phyloP scores from a whole-genome alignment of 2,797 vertebrate species.

The Enteromius afrohamiltoni region DNA sequence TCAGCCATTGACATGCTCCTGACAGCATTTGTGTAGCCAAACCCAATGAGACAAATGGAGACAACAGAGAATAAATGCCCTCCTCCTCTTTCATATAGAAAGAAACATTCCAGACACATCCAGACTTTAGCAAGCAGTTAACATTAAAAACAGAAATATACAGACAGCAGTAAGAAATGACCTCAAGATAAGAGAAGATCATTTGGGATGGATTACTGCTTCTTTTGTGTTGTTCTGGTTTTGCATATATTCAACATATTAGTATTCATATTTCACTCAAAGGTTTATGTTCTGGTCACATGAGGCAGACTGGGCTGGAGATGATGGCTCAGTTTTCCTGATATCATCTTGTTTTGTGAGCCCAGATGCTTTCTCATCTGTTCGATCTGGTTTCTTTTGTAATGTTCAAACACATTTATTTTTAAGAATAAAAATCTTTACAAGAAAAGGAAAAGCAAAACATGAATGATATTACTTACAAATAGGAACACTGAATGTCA shows the following conservation, averaged over 20 bases:
- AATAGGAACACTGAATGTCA: conserved; percentile 88
- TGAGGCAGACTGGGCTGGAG: conserved; percentile 55
- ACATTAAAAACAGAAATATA: conserved; percentile 99
- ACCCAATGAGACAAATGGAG: conserved; percentile 59
- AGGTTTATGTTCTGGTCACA: conserved; percentile 43
- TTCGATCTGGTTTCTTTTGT: conserved; percentile 35
- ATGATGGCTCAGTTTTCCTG: conserved; percentile 41
- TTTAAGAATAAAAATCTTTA: conserved; percentile 71
- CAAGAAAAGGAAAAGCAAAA: conserved; percentile 89
- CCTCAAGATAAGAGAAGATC: conserved; percentile 76
- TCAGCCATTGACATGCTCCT: conserved; percentile 48
- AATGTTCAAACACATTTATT: conserved; percentile 42
- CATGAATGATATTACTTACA: conserved; percentile 98
- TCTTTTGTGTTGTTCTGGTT: conserved; percentile 42
- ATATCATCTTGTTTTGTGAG: background rate
- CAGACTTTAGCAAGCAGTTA: conserved; percentile 98
- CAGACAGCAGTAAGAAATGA: conserved; percentile 90
- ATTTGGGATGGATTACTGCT: conserved; percentile 68
- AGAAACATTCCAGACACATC: conserved; percentile 93
- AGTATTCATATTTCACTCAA: conserved; percentile 57
- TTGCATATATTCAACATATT: conserved; percentile 82
- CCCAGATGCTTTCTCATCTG: conserved; percentile 1
- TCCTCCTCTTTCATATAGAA: conserved; percentile 55
- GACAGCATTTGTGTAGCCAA: conserved; percentile 22
- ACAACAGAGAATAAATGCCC: conserved; percentile 86